Conservation (phyloP, 2,113 vertebrate genomes). For the Phalacrocorax pelagicus region DNA sequence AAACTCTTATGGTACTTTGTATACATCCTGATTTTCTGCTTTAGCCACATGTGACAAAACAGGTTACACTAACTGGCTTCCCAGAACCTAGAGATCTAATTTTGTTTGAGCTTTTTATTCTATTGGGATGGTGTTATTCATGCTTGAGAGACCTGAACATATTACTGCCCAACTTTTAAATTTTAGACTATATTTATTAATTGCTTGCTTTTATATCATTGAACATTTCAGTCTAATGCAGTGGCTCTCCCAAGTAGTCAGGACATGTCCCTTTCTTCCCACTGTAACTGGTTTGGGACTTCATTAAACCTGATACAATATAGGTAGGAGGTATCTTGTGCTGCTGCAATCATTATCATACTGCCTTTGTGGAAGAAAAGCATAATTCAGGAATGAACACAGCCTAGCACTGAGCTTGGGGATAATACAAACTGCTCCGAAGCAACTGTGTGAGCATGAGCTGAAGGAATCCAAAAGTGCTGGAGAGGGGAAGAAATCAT, state of each 20-base stretch:
- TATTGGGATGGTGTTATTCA: not conserved
- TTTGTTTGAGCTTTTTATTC: constrained; percentile 9
- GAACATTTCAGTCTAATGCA: not conserved
- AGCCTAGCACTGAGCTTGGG: not conserved
- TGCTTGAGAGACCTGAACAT: not conserved
- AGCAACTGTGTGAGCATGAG: not conserved
- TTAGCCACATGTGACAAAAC: not conserved
- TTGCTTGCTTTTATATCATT: not conserved
- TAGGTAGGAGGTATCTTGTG: not conserved
- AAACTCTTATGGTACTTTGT: not conserved
- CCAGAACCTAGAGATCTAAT: not conserved
- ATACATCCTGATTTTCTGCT: not conserved
- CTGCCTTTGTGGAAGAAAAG: not conserved
- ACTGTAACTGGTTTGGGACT: not conserved
- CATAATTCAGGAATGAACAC: not conserved
- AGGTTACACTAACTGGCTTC: not conserved
- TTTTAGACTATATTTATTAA: not conserved
- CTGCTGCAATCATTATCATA: not conserved
- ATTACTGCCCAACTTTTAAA: not conserved
- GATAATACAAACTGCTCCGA: not conserved
- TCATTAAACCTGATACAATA: not conserved
- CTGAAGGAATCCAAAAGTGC: not conserved
- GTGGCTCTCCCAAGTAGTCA: not conserved
- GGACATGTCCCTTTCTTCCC: not conserved
- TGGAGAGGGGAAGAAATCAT: not conserved